Base-by-base conservation (phyloP, 2,113 vertebrate genomes). In the Notiomystis cincta region DNA sequence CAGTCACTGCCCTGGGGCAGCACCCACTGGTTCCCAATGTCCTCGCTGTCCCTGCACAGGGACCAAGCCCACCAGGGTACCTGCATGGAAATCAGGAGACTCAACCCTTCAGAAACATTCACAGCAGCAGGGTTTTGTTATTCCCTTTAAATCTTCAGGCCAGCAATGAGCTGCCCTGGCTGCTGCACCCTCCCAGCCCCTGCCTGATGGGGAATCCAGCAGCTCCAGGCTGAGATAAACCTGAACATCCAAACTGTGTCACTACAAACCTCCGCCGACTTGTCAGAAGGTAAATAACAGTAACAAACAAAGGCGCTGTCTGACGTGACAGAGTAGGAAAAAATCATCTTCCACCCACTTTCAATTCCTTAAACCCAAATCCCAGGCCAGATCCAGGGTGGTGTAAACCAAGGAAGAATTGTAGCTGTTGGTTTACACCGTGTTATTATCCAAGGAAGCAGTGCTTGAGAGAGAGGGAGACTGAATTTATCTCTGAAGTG, bases 401-500 rank as follows among this genome's bases (percentile, higher is more conserved):
- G 14, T 20, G 48, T 13, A 66, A 73, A 45, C 15, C 78, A n/a
- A 40, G 18, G 42, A 30, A 53, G n/a, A 28, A n/a, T 30, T 86
- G 77, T 2, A 82, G 44, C 75, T 27, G 6, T 2, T 79, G 65
- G 40, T 87, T 95, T 48, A 50, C 45, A 72, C 19, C 27, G 0
- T 9, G 40, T 20, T 42, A 73, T 45, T 65, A 66, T 20, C 58
- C n/a, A 62, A 80, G 47, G 67, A 77, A 65, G 42, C 20, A 47
- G 16, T 2, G 38, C 61, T 33, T 71, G 6, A 62, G 44, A 70
- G 44, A 44, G 54, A 51, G n/a, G 18, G 28, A 88, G 85, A 16
- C 10, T 37, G 77, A 65, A 94, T 87, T 92, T 80, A 66, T 78
- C 85, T 93, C 80, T 72, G 33, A 88, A 96, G 45, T 50, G 60